These are phyloP conservation scores for Paedocypris sp. DNA, from an alignment of 2,113 vertebrate species.

Conservation along the genomic window DNA sequence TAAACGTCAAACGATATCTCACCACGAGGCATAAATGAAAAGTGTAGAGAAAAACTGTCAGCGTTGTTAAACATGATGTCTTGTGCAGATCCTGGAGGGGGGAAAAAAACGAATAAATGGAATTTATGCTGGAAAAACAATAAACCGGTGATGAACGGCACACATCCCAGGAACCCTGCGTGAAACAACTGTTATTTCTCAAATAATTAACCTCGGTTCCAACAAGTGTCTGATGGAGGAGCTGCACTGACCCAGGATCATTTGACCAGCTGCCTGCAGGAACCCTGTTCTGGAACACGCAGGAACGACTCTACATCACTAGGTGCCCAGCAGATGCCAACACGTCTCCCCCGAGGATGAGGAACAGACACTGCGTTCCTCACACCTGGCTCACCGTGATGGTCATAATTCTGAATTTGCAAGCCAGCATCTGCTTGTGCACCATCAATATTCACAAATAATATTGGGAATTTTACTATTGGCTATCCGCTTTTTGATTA, in stretches of 20 bases:
- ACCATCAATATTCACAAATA: background rate
- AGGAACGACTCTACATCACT: slow-evolving; percentile 24
- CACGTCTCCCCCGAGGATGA: slow-evolving; percentile 47
- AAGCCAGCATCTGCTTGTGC: background rate
- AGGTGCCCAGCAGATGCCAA: slow-evolving; percentile 61
- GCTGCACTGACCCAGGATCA: background rate
- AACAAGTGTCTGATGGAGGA: background rate
- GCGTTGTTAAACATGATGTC: too few relatives aligned
- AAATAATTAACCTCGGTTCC: slow-evolving; percentile 12
- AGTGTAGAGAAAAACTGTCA: background rate
- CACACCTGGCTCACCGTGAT: slow-evolving; percentile 60
- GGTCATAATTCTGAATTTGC: slow-evolving; percentile 26
- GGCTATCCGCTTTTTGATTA: too few relatives aligned
- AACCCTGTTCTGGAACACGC: background rate
- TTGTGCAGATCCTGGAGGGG: too few relatives aligned
- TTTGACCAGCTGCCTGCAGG: slow-evolving; percentile 13
- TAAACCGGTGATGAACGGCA: background rate
- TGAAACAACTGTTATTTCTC: slow-evolving; percentile 6
- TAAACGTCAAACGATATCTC: slow-evolving; percentile 35
- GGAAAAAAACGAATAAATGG: too few relatives aligned
- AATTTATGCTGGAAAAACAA: background rate
- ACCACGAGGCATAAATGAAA: background rate
- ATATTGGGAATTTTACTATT: too few relatives aligned
- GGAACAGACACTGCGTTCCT: slow-evolving; percentile 53
- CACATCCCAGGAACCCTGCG: background rate